Evolutionary conservation across 2,113 vertebrate species (phyloP), one percentile per base, ranked within the genome.

Genomic region (Phycodurus eques): DNA sequence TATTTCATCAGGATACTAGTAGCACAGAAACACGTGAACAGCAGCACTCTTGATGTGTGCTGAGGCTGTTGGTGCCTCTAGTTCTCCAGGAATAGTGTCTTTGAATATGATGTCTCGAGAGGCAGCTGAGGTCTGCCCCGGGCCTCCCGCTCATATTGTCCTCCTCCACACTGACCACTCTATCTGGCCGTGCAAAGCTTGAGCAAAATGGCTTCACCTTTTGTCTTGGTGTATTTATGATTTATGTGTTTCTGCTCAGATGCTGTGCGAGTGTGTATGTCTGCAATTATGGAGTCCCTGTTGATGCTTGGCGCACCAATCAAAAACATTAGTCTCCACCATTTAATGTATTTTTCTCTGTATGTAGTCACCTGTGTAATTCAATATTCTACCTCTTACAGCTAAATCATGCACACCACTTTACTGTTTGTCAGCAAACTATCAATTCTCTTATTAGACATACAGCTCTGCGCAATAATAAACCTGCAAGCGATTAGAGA

Each of bases 161-260:
- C 80, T 91, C 86, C 88, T 88, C 88, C 82, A 86, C 87, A 85
- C 86, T 88, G 89, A 86, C 89, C 89, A 82, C 79, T 86, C 83
- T 85, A 85, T 91, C 83, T 77, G 61, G 76, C 76, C 83, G 83
- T 74, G 74, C 74, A 88, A 85, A 86, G 72, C 83, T 76, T 70
- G 81, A 85, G 83, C 90, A 84, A 85, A 88, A 84, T 75, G 76
- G 76, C 31, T 74, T 88, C 88, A 90, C 88, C 88, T 88, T 89
- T 89, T 88, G 88, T 89, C 80, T 87, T 57, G 47, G 76, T 79
- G 83, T 78, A 80, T 86, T 85, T 87, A 80, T 89, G 90, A 91
- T 91, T 90, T 90, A 89, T 88, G 90, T 69, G 69, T 76, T 80
- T 70, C 68, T 39, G 49, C 67, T 68, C 9, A 22, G 19, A 68